Evolutionary conservation across 1,140 invertebrate species (phyloP).

Genomic region (Asobara japonica): DNA sequence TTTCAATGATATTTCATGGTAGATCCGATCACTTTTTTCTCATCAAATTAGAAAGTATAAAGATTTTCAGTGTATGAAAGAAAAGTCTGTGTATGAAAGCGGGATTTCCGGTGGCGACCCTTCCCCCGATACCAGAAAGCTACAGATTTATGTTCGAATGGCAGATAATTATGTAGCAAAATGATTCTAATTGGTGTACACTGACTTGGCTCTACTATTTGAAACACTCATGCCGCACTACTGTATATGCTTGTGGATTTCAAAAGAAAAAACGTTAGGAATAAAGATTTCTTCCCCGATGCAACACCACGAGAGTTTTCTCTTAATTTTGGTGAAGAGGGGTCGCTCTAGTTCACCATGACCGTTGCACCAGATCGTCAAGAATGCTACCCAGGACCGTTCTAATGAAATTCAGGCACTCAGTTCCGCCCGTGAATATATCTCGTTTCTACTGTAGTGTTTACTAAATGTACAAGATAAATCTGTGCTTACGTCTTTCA

Average conservation of each 20-base stretch:
- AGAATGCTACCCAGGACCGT: slow-evolving; percentile 33
- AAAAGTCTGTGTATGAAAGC: background rate
- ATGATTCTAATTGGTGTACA: slow-evolving; percentile 12
- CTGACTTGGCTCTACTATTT: background rate
- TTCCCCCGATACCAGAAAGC: background rate
- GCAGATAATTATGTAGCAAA: background rate
- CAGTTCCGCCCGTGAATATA: slow-evolving; percentile 24
- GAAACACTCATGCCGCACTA: background rate
- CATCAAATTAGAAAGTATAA: background rate
- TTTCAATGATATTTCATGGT: background rate
- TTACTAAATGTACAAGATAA: background rate
- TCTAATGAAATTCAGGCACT: slow-evolving; percentile 34
- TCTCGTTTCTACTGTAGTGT: background rate
- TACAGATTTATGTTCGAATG: background rate
- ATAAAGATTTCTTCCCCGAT: background rate
- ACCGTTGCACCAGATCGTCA: slow-evolving; percentile 35
- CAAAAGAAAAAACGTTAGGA: background rate
- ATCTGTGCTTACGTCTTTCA: slow-evolving; percentile 3
- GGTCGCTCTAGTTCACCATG: slow-evolving; percentile 25
- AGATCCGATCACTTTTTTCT: background rate
- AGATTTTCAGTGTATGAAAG: background rate
- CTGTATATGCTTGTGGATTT: too few relatives aligned
- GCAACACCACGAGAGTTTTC: background rate
- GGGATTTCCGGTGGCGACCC: slow-evolving; percentile 1
- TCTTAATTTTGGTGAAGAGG: slow-evolving; percentile 10